Percentiles rank a stretch among this genome's conserved stretches.
Conservation (phyloP, 2,888 invertebrate species). For the Polia nebulosa region DNA sequence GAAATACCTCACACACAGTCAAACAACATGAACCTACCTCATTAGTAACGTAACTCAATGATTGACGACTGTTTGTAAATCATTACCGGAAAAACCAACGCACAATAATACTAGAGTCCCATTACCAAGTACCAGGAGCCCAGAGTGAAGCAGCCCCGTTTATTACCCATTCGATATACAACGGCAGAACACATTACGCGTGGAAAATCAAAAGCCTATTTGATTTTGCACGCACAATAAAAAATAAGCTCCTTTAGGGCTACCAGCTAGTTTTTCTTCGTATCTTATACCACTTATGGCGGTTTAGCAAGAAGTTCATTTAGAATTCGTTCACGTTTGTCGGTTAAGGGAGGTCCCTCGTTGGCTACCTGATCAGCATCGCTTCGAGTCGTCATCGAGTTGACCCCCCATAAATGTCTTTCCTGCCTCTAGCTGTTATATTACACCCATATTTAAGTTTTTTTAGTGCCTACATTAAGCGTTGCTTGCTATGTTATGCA, state of each 20-base stretch:
- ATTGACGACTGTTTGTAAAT: conserved; percentile 38
- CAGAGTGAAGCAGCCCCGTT: conserved; percentile 28
- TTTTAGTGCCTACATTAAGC: conserved; percentile 12
- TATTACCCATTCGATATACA: conserved; percentile 52
- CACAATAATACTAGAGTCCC: conserved; percentile 19
- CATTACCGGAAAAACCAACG: conserved; percentile 28
- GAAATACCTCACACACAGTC: conserved; percentile 7
- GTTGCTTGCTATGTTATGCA: background rate
- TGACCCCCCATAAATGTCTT: conserved; percentile 31
- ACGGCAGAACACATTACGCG: conserved; percentile 39
- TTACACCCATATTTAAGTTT: conserved; percentile 32
- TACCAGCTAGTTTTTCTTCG: conserved; percentile 28
- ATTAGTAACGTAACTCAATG: conserved; percentile 18
- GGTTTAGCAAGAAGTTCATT: conserved; percentile 47
- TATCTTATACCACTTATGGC: conserved; percentile 4
- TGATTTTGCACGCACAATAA: conserved; percentile 42
- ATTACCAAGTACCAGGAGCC: conserved; percentile 32
- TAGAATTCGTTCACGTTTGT: conserved; percentile 64
- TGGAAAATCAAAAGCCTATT: conserved; percentile 48
- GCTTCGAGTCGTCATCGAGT: conserved; percentile 6
- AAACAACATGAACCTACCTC: conserved; percentile 15
- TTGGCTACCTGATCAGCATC: conserved; percentile 48
- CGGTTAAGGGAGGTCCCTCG: conserved; percentile 28
- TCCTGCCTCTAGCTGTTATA: conserved; percentile 31
- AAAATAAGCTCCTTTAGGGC: conserved; percentile 8